phyloP scores from a whole-genome alignment of 2,888 invertebrate species.

The Doris montereyensis region DNA sequence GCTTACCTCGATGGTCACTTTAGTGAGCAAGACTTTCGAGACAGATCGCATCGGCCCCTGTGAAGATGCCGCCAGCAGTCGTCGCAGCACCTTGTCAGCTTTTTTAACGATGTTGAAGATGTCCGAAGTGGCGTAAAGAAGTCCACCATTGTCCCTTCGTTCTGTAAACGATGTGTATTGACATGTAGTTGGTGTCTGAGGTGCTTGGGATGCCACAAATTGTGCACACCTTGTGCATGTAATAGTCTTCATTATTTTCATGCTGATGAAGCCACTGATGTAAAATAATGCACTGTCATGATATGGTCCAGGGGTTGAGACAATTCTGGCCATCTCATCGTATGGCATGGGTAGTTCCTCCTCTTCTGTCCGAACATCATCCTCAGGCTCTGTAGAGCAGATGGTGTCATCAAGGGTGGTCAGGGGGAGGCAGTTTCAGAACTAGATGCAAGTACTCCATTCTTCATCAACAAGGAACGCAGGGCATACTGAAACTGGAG shows the following conservation, averaged over 20 bases:
- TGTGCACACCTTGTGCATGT: background rate
- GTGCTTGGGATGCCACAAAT: background rate
- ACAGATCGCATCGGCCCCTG: too few species aligned
- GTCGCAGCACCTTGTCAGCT: background rate
- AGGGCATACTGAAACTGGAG: background rate
- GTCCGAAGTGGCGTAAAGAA: background rate
- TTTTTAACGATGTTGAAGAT: slow-evolving; percentile 2
- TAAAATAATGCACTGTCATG: slow-evolving; percentile 9
- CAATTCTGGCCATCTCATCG: background rate
- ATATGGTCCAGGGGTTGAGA: background rate
- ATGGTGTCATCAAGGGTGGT: background rate
- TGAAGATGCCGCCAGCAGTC: too few species aligned
- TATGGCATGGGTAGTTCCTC: background rate
- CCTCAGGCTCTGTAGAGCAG: too few species aligned
- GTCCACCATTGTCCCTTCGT: slow-evolving; percentile 21
- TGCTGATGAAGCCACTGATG: slow-evolving; percentile 6
- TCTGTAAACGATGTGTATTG: background rate
- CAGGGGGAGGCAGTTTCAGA: background rate
- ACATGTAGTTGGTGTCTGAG: background rate
- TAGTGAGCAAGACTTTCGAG: too few species aligned
- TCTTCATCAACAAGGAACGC: background rate
- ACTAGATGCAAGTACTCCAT: background rate
- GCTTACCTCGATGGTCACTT: too few species aligned
- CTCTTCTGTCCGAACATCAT: too few species aligned
- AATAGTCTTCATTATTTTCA: background rate